These are phyloP conservation scores for Ectropis grisescens DNA, from an alignment of 1,140 invertebrate genomes.

Conservation along the genomic window DNA sequence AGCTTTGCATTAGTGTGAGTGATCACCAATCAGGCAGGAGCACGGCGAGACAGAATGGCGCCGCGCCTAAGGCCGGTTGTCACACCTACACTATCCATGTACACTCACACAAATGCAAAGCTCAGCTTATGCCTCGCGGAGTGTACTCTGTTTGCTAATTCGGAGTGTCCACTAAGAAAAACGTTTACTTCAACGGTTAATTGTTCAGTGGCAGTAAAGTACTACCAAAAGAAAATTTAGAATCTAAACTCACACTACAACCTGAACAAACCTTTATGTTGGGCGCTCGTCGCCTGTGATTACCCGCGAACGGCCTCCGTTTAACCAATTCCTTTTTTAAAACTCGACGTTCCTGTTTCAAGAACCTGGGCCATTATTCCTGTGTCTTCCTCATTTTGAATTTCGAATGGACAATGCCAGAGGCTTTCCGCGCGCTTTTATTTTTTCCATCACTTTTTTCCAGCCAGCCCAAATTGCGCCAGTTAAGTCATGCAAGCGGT, in stretches of 20 bases:
- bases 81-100: no score
- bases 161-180: no score
- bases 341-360: slow-evolving; percentile 58
- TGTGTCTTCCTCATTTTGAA: slow-evolving; percentile 59
- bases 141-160: no score
- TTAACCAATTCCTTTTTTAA: slow-evolving; percentile 63
- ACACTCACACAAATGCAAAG: no score
- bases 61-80: no score
- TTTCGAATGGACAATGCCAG: slow-evolving; percentile 56
- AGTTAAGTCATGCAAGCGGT: slow-evolving; percentile 35
- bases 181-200: no score
- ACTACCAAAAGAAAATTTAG: no score
- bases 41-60: no score
- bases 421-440: slow-evolving; percentile 31
- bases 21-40: no score
- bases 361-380: slow-evolving; percentile 58
- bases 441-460: slow-evolving; percentile 21
- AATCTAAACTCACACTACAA: slow-evolving; percentile 10
- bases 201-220: no score
- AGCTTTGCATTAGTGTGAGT: no score
- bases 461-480: slow-evolving; percentile 36
- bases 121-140: no score
- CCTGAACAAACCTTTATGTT: slow-evolving; percentile 16
- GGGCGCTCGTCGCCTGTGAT: slow-evolving; percentile 53
- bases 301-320: slow-evolving; percentile 60